Evolutionary conservation across 2,888 invertebrate genomes (phyloP), one percentile per base, ranked within the genome.

Genomic region (Catocala fraxini): DNA sequence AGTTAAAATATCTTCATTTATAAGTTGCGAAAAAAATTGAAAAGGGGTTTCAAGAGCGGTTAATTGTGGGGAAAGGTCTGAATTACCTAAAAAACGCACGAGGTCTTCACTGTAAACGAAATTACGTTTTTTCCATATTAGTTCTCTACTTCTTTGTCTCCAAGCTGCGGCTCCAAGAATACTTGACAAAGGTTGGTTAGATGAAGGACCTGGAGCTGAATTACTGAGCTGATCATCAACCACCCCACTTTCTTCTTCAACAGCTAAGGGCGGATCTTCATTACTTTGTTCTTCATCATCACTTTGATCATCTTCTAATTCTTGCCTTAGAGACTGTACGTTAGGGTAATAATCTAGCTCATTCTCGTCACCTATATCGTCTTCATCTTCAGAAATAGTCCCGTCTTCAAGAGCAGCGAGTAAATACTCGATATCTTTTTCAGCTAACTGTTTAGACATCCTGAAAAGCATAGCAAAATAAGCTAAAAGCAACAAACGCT

Each of bases 71-170:
- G 63, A 46, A 52, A 68, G 63, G 46, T 65, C 63, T 60, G 58
- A 58, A 63, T 65, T 63, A 41, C 65, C 60, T 63, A 48, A 43
- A 61, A 65, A 65, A 56, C 51, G 41, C 45, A 65, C 53, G 47
- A 58, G 59, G 35, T 64, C 64, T 62, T 68, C 68, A 53, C 54
- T 64, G 42, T 15, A 62, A 51, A 56, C 60, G 52, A 69, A 65
- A 59, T 60, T 55, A 35, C 47, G 12, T 47, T 47, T 55, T 55
- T 47, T 55, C 55, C 55, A 55, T 34, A 55, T 47, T 51, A 61
- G 62, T 46, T 68, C 41, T 45, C 60, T 56, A 51, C 59, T 57
- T 54, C 59, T 56, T 47, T 46, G 47, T 55, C 58, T 55, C 67
- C 67, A 67, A 43, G 43, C 43, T 43, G 52, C 55, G 55, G 35